Conservation (phyloP, 1,140 invertebrate species). For the Episyrphus balteatus region DNA sequence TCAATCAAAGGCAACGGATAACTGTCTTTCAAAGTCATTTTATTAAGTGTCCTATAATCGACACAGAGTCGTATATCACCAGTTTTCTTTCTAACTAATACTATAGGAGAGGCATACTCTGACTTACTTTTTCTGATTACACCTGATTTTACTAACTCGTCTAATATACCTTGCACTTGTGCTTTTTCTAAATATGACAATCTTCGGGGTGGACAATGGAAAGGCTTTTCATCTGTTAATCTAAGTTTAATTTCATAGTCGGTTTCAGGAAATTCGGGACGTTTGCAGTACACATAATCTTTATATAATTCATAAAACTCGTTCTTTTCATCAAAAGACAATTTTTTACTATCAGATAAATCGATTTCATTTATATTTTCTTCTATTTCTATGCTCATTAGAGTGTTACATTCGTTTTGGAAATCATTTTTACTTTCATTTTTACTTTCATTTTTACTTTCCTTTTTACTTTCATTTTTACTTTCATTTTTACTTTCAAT, state of each 20-base stretch:
- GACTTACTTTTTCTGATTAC: slow-evolving; percentile 20
- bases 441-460: too few species aligned
- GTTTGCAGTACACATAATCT: not conserved
- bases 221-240: slow-evolving; percentile 9
- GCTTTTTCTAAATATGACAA: slow-evolving; percentile 14
- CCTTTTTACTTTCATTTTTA: too few species aligned
- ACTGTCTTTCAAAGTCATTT: slow-evolving; percentile 12
- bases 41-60: slow-evolving; percentile 18
- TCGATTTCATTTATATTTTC: too few species aligned
- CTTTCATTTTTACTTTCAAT: too few species aligned
- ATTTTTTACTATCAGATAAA: not conserved
- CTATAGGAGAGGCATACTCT: slow-evolving; percentile 21
- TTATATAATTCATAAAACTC: slow-evolving; percentile 1
- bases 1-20: slow-evolving; percentile 30
- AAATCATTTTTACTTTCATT: too few species aligned
- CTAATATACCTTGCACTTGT: slow-evolving; percentile 13
- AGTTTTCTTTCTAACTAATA: slow-evolving; percentile 20
- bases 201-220: slow-evolving; percentile 12
- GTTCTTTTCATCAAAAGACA: not conserved
- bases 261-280: not conserved
- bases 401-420: too few species aligned
- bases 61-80: slow-evolving; percentile 16
- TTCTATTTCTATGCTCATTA: too few species aligned
- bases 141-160: slow-evolving; percentile 11
- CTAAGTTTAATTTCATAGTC: slow-evolving; percentile 6